Percentiles rank a stretch among this genome's conserved stretches.
Evolutionary conservation across 2,113 vertebrate genomes (phyloP).

Genomic region (Dipodomys merriami): DNA sequence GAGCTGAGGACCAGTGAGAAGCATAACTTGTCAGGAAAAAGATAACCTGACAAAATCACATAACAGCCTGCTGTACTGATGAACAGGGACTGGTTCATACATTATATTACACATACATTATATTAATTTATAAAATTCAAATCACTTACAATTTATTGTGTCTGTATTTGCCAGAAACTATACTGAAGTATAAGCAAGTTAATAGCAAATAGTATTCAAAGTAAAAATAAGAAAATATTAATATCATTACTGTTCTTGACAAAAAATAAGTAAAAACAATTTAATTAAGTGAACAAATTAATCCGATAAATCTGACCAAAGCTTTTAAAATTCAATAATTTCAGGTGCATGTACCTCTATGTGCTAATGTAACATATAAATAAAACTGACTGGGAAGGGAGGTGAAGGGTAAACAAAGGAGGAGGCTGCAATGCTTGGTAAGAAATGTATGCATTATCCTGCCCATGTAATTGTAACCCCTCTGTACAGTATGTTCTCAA

Average conservation of each 20-base stretch:
- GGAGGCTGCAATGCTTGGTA: too few relatives aligned
- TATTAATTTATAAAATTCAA: background rate
- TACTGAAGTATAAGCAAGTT: background rate
- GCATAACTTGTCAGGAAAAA: background rate
- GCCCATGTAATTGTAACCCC: too few relatives aligned
- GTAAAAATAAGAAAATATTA: slow-evolving; percentile 11
- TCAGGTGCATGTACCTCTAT: background rate
- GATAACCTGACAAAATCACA: background rate
- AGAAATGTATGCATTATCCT: too few relatives aligned
- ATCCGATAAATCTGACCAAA: slow-evolving; percentile 46
- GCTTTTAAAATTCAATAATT: slow-evolving; percentile 22
- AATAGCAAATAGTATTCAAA: slow-evolving; percentile 27
- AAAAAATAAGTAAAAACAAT: too few relatives aligned
- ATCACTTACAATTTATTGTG: slow-evolving; percentile 9
- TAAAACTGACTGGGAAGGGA: too few relatives aligned
- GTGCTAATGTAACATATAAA: slow-evolving; percentile 9
- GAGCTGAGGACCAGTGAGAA: background rate
- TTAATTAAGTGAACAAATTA: background rate
- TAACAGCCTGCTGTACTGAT: background rate
- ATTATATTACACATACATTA: background rate
- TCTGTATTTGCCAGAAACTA: slow-evolving; percentile 3
- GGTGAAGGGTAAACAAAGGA: too few relatives aligned
- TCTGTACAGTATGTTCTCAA: too few relatives aligned
- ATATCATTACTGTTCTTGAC: background rate
- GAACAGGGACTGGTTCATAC: background rate